phyloP scores from a whole-genome alignment of 2,113 vertebrate genomes.

The Machaerirhynchus nigripectus region DNA sequence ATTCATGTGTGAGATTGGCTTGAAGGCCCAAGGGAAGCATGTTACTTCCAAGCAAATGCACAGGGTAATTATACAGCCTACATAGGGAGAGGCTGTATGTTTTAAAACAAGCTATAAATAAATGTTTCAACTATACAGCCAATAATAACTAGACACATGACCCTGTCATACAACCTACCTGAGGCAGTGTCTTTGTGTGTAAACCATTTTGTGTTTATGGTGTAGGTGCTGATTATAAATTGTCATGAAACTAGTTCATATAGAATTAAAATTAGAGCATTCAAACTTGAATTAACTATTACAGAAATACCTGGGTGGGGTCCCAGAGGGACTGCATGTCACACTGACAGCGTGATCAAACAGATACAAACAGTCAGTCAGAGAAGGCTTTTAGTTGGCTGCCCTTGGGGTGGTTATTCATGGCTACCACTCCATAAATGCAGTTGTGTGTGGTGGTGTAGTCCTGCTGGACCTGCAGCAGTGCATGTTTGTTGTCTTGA shows the following conservation, averaged over 20 bases:
- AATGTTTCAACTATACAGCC: not conserved
- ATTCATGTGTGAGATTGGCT: not conserved
- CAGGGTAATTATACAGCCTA: not conserved
- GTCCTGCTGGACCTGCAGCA: not conserved
- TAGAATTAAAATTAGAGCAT: not conserved
- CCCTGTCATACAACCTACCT: not conserved
- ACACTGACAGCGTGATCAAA: not conserved
- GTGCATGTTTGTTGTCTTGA: not conserved
- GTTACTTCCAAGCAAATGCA: not conserved
- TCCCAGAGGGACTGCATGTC: not conserved
- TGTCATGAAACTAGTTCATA: not conserved
- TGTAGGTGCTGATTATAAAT: not conserved
- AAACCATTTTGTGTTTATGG: not conserved
- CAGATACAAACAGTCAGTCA: not conserved
- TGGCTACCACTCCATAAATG: not conserved
- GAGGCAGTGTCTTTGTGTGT: not conserved
- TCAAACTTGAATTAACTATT: not conserved
- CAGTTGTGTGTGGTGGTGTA: not conserved
- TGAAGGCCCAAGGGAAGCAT: not conserved
- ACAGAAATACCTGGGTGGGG: not conserved
- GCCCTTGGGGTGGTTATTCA: not conserved
- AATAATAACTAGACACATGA: not conserved
- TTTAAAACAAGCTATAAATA: not conserved
- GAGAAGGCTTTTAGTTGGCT: fast-evolving
- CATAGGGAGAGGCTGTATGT: not conserved